Base-by-base conservation (phyloP, 1,140 invertebrate genomes). In the Odontomachus brunneus region DNA sequence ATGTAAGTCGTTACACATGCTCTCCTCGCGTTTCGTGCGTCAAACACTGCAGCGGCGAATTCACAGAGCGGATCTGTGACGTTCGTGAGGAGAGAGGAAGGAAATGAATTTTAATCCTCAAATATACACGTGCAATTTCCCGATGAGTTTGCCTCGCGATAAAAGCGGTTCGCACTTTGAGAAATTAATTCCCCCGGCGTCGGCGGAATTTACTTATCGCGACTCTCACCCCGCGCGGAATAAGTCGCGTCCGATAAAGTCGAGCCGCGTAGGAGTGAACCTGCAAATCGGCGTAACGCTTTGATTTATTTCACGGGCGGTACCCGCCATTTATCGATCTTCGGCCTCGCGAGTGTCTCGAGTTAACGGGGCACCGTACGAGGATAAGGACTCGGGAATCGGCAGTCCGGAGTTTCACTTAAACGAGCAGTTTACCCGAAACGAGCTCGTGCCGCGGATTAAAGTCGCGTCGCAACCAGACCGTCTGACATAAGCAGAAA, bases 371-470 rank as follows among this genome's bases (percentile, higher is more conserved):
- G 17, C 29, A 66, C 29, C 72, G 48, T 60, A 24, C 49, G 17
- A 3, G 33, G 38, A 44, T 75, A 74, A 84, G 76, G 38, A 84
- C 49, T 53, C 62, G 71, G 73, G 53, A 26, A 26, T 60, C 19
- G 57, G 33, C 75, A 22, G 82, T 22, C 2, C 57, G 44, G 83
- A 88, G 86, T 88, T 88, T 88, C 83, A 88, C 86, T 88, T 88
- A 88, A 88, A 88, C 86, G 86, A 88, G 85, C 83, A 87, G 86
- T 88, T 88, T 87, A 88, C 85, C 86, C 76, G 76, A 85, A 88
- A 87, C 57, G 76, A 82, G 87, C 83, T 85, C 86, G 76, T 88
- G 84, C 9, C 76, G 63, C 76, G 86, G 87, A 88, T 88, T 88
- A 88, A 88, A 88, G 83, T 7, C 38, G 38, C 67, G 67, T 88